phyloP scores from a whole-genome alignment of 2,797 vertebrate genomes.

The Garrulus glandarius region DNA sequence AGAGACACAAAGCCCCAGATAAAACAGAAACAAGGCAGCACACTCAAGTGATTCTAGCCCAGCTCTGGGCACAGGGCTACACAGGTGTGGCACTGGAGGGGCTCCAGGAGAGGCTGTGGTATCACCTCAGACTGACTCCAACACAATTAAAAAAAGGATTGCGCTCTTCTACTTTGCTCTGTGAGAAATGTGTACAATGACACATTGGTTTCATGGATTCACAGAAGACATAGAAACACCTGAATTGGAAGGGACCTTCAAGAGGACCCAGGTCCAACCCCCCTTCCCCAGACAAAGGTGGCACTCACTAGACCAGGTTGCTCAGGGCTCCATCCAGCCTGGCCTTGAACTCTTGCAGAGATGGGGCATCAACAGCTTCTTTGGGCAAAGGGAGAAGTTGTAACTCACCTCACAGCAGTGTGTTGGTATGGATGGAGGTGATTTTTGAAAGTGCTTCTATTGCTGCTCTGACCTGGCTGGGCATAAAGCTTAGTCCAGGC shows the following conservation, averaged over 20 bases:
- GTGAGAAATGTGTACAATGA: background rate
- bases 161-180: background rate
- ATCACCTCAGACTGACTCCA: background rate
- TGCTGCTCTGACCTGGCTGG: background rate
- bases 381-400: background rate
- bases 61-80: background rate
- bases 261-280: background rate
- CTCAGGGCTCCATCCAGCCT: background rate
- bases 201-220: background rate
- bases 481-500: background rate
- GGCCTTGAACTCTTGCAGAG: background rate
- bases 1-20: background rate
- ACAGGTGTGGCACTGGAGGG: rapidly evolving
- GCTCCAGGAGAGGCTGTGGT: background rate
- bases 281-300: background rate
- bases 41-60: background rate
- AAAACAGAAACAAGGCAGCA: background rate
- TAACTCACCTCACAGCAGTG: background rate
- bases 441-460: background rate
- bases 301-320: too few relatives aligned
- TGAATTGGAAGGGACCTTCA: background rate
- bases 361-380: too few relatives aligned
- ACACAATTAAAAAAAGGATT: background rate
- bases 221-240: too few relatives aligned
- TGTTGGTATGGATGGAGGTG: background rate